These are phyloP conservation scores for Smittia aterrima DNA, from an alignment of 2,888 invertebrate genomes.

Conservation along the genomic window DNA sequence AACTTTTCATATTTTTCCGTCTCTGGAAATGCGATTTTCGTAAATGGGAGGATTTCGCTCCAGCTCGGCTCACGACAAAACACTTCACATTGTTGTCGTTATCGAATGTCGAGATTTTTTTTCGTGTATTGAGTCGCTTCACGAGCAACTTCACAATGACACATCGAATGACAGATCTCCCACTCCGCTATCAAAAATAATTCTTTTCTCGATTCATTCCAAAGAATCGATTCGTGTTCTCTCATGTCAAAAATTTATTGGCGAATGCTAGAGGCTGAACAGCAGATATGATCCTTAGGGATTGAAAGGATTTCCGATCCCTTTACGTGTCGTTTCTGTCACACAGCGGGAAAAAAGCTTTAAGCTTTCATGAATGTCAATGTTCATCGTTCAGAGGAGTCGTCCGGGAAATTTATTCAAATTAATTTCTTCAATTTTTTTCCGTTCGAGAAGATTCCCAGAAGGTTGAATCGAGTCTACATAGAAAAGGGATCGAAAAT, in stretches of 20 bases:
- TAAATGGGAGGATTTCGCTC: neutral
- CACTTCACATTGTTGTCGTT: neutral
- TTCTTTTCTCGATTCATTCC: neutral
- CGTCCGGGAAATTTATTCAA: no score
- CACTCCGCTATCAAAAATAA: neutral
- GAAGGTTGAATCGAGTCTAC: no score
- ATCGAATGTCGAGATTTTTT: neutral
- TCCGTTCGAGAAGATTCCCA: no score
- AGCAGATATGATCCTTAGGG: neutral
- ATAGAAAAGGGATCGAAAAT: no score
- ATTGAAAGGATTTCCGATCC: neutral
- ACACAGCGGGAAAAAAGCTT: neutral
- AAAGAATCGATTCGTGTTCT: neutral
- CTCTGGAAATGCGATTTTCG: neutral
- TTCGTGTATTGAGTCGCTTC: neutral
- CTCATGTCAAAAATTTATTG: neutral
- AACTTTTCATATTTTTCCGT: slow-evolving; percentile 5
- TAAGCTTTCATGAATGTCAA: slow-evolving; percentile 7
- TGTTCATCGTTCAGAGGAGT: neutral
- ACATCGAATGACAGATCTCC: neutral
- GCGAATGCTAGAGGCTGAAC: neutral
- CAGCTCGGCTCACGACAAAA: neutral
- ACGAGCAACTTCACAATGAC: neutral
- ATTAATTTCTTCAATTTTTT: no score
- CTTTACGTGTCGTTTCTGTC: neutral